Evolutionary conservation across 2,888 invertebrate genomes (phyloP), one percentile per base, ranked within the genome.

Genomic region (Oconnorella tubifera): DNA sequence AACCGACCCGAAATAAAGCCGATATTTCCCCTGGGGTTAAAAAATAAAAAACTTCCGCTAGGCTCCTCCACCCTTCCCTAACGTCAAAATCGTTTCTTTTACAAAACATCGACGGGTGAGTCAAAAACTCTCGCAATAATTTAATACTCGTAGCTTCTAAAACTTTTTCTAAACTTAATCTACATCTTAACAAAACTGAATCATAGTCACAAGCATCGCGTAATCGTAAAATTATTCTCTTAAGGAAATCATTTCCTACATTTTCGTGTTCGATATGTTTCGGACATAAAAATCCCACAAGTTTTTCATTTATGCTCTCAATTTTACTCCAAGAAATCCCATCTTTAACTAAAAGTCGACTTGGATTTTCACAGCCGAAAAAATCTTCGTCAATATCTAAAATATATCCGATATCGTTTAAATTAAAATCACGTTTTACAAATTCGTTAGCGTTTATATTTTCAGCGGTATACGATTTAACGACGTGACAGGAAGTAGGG

Each of bases 351-450:
- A 66, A 29, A 14, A 27, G 25, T 1, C 32, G 25, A 14, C 14
- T 40, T 1, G 33, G 58, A 19, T 59, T 64, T 40, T 55, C 63
- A 28, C 55, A 59, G n/a, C 66, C 66, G 57, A 64, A 66, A 33
- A 56, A 66, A 27, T 66, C 66, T 31, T 65, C 66, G 55, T 66
- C 66, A 29, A 66, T 60, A 51, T 66, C 66, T 1, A 59, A 31
- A 29, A 66, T 59, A n/a, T n/a, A n/a, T n/a, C n/a, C n/a, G 14
- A 66, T 29, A 1, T 51, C 33, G 31, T 49, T 10, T 56, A 62
- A 19, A n/a, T n/a, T n/a, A n/a, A n/a, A n/a, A n/a, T n/a, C n/a
- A 25, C 29, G 51, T n/a, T 66, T 50, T 23, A 64, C 23, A n/a
- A 60, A 59, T 10, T 56, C 28, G 29, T 60, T 33, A 19, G 59